Conservation (phyloP, 1,140 invertebrate species). For the Drosophila pectinifera region DNA sequence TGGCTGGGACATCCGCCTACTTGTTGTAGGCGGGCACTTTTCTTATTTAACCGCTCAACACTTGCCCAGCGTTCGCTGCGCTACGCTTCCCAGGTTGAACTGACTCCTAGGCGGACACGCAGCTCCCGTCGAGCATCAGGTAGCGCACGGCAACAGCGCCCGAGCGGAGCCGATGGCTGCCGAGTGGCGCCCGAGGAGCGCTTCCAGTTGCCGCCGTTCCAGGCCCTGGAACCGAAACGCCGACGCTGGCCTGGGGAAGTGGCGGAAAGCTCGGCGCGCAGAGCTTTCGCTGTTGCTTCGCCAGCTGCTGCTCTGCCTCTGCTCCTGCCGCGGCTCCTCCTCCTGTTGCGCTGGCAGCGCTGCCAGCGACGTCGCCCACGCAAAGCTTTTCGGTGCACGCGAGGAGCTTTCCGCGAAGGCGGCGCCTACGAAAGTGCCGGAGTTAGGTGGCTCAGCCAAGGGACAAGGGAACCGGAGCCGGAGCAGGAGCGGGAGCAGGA, state of each 20-base stretch:
- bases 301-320: conserved; percentile 35
- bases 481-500: conserved; percentile 1
- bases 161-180: conserved; percentile 7
- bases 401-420: conserved; percentile 27
- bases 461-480: background rate
- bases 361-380: conserved; percentile 55
- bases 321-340: background rate
- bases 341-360: conserved; percentile 59
- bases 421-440: conserved; percentile 45
- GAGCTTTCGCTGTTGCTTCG: conserved; percentile 64
- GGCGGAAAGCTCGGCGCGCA: conserved; percentile 34
- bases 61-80: conserved; percentile 69
- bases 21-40: conserved; percentile 76
- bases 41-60: conserved; percentile 84
- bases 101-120: conserved; percentile 42
- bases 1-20: conserved; percentile 73
- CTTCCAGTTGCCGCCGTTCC: conserved; percentile 54
- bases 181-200: conserved; percentile 11
- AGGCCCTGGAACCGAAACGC: conserved; percentile 30
- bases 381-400: conserved; percentile 32
- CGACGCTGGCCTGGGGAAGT: conserved; percentile 59
- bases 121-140: conserved; percentile 44
- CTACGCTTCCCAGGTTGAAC: conserved; percentile 84
- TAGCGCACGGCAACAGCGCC: conserved; percentile 23
- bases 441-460: background rate